A percentile compares a stretch with the other conserved stretches of the same genome.
These are phyloP conservation scores for Brachyrhaphis roseni DNA, from an alignment of 2,797 vertebrate species.

Conservation along the genomic window DNA sequence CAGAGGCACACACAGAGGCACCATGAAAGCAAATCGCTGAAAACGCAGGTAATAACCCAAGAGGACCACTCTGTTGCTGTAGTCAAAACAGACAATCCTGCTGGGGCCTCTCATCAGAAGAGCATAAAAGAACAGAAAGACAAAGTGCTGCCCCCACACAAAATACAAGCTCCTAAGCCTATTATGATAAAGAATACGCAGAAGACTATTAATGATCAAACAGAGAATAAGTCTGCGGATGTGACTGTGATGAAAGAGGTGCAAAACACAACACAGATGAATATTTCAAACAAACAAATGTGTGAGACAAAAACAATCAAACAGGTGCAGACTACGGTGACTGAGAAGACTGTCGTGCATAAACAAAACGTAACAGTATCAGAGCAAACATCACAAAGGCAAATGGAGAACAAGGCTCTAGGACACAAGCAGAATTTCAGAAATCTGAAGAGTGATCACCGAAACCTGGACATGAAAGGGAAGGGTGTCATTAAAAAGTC, in stretches of 20 bases:
- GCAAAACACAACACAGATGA: conserved; percentile 59
- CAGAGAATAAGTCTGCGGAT: conserved; percentile 51
- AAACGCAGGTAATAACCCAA: conserved; percentile 75
- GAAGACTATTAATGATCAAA: conserved; percentile 63
- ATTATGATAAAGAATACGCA: conserved; percentile 70
- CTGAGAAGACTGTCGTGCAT: conserved; percentile 60
- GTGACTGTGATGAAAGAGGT: conserved; percentile 52
- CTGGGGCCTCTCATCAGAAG: conserved; percentile 64
- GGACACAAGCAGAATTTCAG: conserved; percentile 66
- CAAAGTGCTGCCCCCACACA: conserved; percentile 61
- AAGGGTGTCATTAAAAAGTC: conserved; percentile 74
- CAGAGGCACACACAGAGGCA: conserved; percentile 70
- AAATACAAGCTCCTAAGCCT: conserved; percentile 63
- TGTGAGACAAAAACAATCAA: conserved; percentile 70
- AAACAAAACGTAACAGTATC: conserved; percentile 34
- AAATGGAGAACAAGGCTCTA: conserved; percentile 48
- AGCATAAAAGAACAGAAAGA: conserved; percentile 69
- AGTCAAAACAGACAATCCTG: conserved; percentile 67
- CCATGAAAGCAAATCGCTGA: conserved; percentile 72
- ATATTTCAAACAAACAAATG: conserved; percentile 59
- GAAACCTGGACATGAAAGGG: conserved; percentile 65
- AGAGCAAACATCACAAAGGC: conserved; percentile 50
- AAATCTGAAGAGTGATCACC: conserved; percentile 64
- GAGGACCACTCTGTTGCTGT: conserved; percentile 69
- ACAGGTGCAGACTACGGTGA: conserved; percentile 72